Percentiles rank a stretch among this genome's conserved stretches.
Evolutionary conservation across 2,797 vertebrate genomes (phyloP).

Genomic region (Sebastes minor): DNA sequence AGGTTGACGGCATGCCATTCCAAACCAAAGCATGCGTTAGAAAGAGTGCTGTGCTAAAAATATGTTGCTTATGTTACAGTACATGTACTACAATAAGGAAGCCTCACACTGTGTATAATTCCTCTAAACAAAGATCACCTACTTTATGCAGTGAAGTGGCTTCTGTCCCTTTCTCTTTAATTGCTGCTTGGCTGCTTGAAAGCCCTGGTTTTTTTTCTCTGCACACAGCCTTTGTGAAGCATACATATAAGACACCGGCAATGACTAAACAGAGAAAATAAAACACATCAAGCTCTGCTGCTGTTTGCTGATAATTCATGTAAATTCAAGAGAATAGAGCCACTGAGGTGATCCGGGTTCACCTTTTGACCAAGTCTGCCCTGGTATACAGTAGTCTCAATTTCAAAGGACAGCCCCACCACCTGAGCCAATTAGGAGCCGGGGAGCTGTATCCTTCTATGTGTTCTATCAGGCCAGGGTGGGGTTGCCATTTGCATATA

Average conservation of each 20-base stretch:
- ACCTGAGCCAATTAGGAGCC: slow-evolving; percentile 82
- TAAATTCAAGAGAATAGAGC: slow-evolving; percentile 59
- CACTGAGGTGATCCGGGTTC: slow-evolving; percentile 46
- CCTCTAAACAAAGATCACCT: neutral
- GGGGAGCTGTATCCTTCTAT: slow-evolving; percentile 60
- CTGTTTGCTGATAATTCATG: slow-evolving; percentile 57
- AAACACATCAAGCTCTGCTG: slow-evolving; percentile 4
- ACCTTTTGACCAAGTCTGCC: slow-evolving; percentile 75
- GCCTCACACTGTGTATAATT: neutral
- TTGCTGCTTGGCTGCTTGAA: neutral
- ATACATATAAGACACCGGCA: neutral
- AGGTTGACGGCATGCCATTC: neutral
- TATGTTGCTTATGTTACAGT: neutral
- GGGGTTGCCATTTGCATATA: slow-evolving; percentile 85
- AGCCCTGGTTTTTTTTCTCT: neutral
- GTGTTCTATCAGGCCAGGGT: slow-evolving; percentile 69
- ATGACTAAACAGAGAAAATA: slow-evolving; percentile 17
- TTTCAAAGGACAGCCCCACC: slow-evolving; percentile 81
- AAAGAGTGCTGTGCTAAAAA: neutral
- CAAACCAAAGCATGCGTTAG: neutral
- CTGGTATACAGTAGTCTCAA: slow-evolving; percentile 78
- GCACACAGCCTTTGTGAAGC: neutral
- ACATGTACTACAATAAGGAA: too few relatives aligned
- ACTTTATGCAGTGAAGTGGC: neutral
- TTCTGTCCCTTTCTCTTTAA: neutral